phyloP scores from a whole-genome alignment of 2,888 invertebrate genomes.

The Thalpophila matura region DNA sequence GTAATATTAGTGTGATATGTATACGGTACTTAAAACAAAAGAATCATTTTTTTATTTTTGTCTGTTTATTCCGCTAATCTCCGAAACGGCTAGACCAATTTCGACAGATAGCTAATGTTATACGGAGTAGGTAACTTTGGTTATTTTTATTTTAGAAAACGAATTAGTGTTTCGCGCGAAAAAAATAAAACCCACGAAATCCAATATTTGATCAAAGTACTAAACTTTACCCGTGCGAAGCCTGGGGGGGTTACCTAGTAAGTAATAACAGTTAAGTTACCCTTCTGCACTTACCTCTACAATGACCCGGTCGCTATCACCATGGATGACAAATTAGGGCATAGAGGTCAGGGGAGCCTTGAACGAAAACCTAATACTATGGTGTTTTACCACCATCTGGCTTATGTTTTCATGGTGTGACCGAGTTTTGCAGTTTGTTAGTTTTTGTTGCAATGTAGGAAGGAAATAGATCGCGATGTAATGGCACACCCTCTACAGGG shows the following conservation, averaged over 20 bases:
- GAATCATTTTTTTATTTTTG: too few relatives aligned
- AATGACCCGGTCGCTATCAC: constrained; percentile 11
- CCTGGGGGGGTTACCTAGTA: neutral
- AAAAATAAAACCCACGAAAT: too few relatives aligned
- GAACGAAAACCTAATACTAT: constrained; percentile 9
- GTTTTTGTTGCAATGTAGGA: constrained; percentile 17
- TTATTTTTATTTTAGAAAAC: too few relatives aligned
- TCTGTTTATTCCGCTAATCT: too few relatives aligned
- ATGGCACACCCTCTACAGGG: too few relatives aligned
- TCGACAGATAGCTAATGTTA: too few relatives aligned
- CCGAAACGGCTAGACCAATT: too few relatives aligned
- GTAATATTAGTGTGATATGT: too few relatives aligned
- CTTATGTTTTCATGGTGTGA: constrained; percentile 18
- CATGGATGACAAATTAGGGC: constrained; percentile 57
- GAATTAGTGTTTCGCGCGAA: too few relatives aligned
- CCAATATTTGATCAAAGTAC: neutral
- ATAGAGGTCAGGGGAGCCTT: constrained; percentile 27
- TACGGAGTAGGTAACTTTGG: too few relatives aligned
- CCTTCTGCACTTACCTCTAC: neutral
- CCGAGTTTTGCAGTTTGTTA: constrained; percentile 25
- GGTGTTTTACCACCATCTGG: constrained; percentile 11
- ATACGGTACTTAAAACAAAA: too few relatives aligned
- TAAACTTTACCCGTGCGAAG: neutral
- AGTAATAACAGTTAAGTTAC: neutral
- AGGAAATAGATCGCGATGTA: neutral